Evolutionary conservation across 2,888 invertebrate species (phyloP).

Genomic region (Aleiodes testaceus): DNA sequence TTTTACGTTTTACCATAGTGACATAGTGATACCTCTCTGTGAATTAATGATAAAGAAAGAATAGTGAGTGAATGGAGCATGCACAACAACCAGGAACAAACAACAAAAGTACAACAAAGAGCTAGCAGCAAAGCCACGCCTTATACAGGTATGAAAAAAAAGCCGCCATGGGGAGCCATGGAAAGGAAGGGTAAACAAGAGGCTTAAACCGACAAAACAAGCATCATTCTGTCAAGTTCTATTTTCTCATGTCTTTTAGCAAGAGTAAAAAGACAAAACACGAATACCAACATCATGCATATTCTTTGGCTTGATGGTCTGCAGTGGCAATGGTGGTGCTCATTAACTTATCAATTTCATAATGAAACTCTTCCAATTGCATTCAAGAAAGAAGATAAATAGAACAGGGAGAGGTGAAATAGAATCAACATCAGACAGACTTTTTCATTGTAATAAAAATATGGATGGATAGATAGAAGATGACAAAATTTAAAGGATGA

Average conservation of each 20-base stretch:
- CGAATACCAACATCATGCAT: constrained; percentile 11
- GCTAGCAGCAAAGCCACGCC: neutral
- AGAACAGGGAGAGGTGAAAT: too few species aligned
- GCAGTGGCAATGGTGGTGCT: constrained; percentile 48
- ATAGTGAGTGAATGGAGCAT: neutral
- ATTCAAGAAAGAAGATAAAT: too few species aligned
- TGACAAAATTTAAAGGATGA: constrained; percentile 39
- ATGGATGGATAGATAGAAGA: neutral
- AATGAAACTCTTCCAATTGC: neutral
- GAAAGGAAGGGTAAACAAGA: constrained; percentile 28
- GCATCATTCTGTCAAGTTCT: constrained; percentile 24
- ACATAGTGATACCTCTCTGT: neutral
- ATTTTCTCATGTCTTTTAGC: neutral
- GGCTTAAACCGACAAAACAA: constrained; percentile 26
- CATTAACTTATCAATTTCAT: constrained; percentile 14
- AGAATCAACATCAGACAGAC: too few species aligned
- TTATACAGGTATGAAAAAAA: neutral
- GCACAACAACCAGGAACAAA: neutral
- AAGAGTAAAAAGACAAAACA: constrained; percentile 4
- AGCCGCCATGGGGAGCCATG: neutral
- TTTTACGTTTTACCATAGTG: neutral
- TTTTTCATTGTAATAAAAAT: too few species aligned
- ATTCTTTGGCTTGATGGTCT: neutral
- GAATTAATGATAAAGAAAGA: neutral
- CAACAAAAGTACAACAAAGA: constrained; percentile 10